Evolutionary conservation across 2,888 invertebrate genomes (phyloP).

Genomic region (Cephus rjabovi): DNA sequence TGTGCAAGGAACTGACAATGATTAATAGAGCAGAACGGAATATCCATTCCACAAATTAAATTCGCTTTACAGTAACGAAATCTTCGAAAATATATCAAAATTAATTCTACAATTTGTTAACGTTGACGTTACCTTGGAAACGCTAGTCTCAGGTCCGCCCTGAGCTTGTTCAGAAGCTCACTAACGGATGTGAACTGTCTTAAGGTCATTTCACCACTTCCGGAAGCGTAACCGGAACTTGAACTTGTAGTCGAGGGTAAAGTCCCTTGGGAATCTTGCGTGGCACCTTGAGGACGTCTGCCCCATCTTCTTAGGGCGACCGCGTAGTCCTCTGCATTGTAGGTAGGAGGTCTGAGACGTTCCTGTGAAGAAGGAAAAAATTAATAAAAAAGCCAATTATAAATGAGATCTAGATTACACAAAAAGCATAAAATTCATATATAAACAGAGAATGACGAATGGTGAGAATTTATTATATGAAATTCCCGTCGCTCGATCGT

Average conservation of each 20-base stretch:
- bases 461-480: neutral
- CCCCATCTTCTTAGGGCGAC: slow-evolving; percentile 85
- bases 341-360: slow-evolving; percentile 87
- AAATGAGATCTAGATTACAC: neutral
- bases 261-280: slow-evolving; percentile 59
- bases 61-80: neutral
- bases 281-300: slow-evolving; percentile 70
- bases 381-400: neutral
- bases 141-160: slow-evolving; percentile 86
- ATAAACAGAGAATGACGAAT: neutral
- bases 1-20: neutral
- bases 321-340: slow-evolving; percentile 91
- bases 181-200: slow-evolving; percentile 89
- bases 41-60: neutral
- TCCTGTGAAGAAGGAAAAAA: slow-evolving; percentile 69
- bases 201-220: slow-evolving; percentile 86
- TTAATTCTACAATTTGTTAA: neutral
- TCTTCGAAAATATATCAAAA: neutral
- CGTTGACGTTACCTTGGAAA: slow-evolving; percentile 80
- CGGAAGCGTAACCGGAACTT: slow-evolving; percentile 67
- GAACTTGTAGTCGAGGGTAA: slow-evolving; percentile 64
- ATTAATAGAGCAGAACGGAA: neutral
- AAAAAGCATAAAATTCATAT: neutral
- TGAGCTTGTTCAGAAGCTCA: slow-evolving; percentile 86
- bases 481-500: neutral